Conservation (phyloP, 2,113 vertebrate species). For the Pogonocichla stellata region DNA sequence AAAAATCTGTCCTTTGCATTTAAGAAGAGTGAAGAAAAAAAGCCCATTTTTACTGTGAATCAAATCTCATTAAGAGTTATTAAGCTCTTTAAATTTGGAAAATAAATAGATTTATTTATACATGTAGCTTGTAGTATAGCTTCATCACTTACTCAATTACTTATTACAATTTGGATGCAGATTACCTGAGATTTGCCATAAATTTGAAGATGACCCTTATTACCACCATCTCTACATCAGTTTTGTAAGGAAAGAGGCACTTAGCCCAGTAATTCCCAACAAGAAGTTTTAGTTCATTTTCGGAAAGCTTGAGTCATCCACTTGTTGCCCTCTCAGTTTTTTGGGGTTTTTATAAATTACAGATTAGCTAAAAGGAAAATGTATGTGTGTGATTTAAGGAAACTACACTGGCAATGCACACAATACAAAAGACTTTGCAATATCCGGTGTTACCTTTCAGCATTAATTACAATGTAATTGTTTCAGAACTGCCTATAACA, state of each 20-base stretch:
- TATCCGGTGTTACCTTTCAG: not conserved
- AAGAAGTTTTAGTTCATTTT: not conserved
- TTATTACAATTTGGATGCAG: not conserved
- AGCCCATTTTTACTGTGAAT: not conserved
- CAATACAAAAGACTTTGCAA: not conserved
- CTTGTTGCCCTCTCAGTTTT: not conserved
- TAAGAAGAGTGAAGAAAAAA: not conserved
- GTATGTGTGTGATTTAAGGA: not conserved
- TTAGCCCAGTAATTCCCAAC: not conserved
- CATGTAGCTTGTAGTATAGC: not conserved
- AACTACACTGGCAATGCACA: not conserved
- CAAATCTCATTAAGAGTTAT: not conserved
- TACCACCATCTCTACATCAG: not conserved
- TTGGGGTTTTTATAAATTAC: not conserved
- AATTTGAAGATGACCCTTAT: not conserved
- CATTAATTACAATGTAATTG: not conserved
- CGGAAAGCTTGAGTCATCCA: not conserved
- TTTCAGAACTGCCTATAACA: not conserved
- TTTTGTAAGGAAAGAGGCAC: not conserved
- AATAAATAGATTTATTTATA: not conserved
- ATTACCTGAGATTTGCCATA: not conserved
- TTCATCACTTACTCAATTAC: not conserved
- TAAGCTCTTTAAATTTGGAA: not conserved
- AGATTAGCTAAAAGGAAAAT: not conserved
- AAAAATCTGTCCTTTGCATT: not conserved